phyloP scores from a whole-genome alignment of 1,140 invertebrate species.

The Drosophila hydei region DNA sequence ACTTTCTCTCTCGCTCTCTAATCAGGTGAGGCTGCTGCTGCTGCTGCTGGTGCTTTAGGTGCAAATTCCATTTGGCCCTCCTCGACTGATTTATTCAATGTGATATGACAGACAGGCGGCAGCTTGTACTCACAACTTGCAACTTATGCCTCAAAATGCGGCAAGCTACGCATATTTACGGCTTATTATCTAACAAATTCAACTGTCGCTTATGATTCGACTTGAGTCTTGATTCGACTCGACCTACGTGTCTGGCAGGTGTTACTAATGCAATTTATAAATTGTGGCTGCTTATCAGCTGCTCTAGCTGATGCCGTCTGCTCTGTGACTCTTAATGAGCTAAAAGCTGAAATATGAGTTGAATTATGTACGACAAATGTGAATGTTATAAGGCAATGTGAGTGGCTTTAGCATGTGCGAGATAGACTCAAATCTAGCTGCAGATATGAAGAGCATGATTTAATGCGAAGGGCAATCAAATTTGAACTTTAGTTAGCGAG shows the following conservation, averaged over 20 bases:
- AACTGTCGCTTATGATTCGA: conserved; percentile 66
- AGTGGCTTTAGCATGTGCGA: too few relatives aligned
- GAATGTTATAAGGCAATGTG: neutral
- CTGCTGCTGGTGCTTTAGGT: conserved; percentile 49
- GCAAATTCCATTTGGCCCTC: conserved; percentile 63
- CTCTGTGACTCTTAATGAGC: conserved; percentile 16
- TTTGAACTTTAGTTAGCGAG: too few relatives aligned
- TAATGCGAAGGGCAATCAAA: too few relatives aligned
- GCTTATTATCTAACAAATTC: conserved; percentile 54
- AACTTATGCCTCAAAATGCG: conserved; percentile 56
- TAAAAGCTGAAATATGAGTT: conserved; percentile 8
- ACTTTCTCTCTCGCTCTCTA: neutral
- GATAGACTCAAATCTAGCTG: too few relatives aligned
- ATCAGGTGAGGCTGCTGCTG: too few relatives aligned
- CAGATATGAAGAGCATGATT: too few relatives aligned
- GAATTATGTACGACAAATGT: conserved; percentile 23
- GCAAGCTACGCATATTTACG: conserved; percentile 33
- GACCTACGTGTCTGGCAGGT: conserved; percentile 21
- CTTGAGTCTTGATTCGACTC: conserved; percentile 1
- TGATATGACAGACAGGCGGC: conserved; percentile 50
- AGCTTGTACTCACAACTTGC: conserved; percentile 11
- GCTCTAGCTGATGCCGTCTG: neutral
- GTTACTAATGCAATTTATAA: conserved; percentile 65
- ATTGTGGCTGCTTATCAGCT: conserved; percentile 22
- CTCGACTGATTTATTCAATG: conserved; percentile 70